Base-by-base conservation (phyloP, 2,888 invertebrate species). In the Prenolepis imparis region DNA sequence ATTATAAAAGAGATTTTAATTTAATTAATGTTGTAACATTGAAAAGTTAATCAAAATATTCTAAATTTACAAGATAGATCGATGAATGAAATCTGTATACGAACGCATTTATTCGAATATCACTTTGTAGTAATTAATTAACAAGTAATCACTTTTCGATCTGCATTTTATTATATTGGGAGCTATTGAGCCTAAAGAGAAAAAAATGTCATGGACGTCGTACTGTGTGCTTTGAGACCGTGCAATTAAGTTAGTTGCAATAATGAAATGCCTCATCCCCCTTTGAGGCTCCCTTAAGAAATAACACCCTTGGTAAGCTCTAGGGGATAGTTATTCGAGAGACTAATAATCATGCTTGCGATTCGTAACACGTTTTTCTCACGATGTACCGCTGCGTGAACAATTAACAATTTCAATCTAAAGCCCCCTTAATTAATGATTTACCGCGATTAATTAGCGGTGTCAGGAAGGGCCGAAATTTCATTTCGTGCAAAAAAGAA, bases 281-380 rank as follows among this genome's bases (percentile, higher is more conserved):
- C 66, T 68, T 66, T 67, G 85, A 28, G 68, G 52, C 75, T 83
- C 80, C 64, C 87, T 70, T 85, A 81, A 78, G 88, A 86, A 90
- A 88, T 88, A 86, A 84, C 85, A 84, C 81, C 90, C 86, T 83
- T 84, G 63, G 63, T 44, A 57, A 55, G 21, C 64, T 84, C 72
- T 11, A 64, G 67, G 86, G 86, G 80, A 86, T 67, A 78, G 61
- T 78, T 78, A 84, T 85, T 86, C 81, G 87, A 84, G 81, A 70
- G 84, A 80, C 83, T 77, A 82, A 88, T 87, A 90, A 89, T 88
- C 84, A 81, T 75, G 28, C 32, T 84, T 24, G 28, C 74, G 86
- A 84, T 85, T 86, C 80, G 84, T 89, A 92, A 93, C 93, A 92
- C 91, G 89, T 92, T 91, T 80, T 93, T 93, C 93, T 92, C 93